Evolutionary conservation across 2,113 vertebrate species (phyloP).

Genomic region (Megaceryle torquata): DNA sequence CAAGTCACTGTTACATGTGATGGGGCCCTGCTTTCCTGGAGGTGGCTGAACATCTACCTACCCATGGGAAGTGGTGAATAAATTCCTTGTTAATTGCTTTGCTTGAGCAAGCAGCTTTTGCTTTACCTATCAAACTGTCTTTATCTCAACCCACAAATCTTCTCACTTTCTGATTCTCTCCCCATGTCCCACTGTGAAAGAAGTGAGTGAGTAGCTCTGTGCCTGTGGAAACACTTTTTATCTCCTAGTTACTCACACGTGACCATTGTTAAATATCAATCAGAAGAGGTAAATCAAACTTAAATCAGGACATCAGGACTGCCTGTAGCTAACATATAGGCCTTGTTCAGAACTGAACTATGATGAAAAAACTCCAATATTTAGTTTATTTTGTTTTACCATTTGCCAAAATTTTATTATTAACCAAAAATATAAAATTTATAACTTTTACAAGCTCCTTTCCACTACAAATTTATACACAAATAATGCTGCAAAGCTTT

Average conservation of each 20-base stretch:
- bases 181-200: neutral
- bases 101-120: accelerated
- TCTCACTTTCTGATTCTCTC: neutral
- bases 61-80: accelerated
- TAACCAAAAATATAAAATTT: neutral
- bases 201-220: neutral
- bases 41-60: no score
- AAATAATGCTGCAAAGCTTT: neutral
- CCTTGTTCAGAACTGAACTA: neutral
- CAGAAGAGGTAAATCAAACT: neutral
- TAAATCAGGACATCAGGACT: neutral
- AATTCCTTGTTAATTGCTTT: neutral
- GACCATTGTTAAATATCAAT: neutral
- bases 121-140: neutral
- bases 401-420: neutral
- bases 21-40: neutral
- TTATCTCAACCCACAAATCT: neutral
- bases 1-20: accelerated
- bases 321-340: neutral
- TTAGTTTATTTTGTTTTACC: neutral
- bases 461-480: neutral
- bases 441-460: neutral
- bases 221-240: neutral
- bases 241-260: neutral
- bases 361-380: neutral